Percentiles rank a stretch among this genome's conserved stretches.
Conservation (phyloP, 1,140 invertebrate genomes). For the Sesamia nonagrioides region DNA sequence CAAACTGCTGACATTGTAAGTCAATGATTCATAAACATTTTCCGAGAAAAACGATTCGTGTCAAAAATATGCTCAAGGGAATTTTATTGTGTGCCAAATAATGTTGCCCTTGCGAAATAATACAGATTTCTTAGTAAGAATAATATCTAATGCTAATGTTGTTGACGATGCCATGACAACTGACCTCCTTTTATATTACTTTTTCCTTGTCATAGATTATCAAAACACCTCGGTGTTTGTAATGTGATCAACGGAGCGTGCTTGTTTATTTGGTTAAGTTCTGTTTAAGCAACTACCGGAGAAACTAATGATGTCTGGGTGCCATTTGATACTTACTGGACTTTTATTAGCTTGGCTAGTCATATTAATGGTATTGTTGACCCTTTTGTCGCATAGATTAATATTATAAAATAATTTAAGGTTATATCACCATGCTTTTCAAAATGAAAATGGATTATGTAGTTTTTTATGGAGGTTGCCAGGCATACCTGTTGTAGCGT, state of each 20-base stretch:
- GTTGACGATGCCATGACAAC: conserved; percentile 11
- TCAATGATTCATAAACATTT: conserved; percentile 34
- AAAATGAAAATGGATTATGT: too few species aligned
- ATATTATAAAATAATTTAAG: background rate
- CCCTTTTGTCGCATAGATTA: background rate
- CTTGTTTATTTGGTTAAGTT: conserved; percentile 1
- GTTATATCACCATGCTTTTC: background rate
- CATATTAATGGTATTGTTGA: background rate
- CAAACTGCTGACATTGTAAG: conserved; percentile 14
- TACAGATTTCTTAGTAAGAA: conserved; percentile 23
- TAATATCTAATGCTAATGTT: conserved; percentile 35
- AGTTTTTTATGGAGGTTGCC: too few species aligned
- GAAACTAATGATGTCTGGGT: conserved; percentile 15
- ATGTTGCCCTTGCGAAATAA: conserved; percentile 40
- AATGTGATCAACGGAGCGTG: conserved; percentile 16
- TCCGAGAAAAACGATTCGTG: conserved; percentile 21
- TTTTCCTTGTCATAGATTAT: conserved; percentile 50
- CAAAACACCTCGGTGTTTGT: conserved; percentile 48
- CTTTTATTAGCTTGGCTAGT: background rate
- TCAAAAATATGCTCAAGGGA: conserved; percentile 21
- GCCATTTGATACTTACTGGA: conserved; percentile 9
- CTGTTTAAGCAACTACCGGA: background rate
- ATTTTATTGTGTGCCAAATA: conserved; percentile 30
- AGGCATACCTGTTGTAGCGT: too few species aligned
- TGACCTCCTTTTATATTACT: conserved; percentile 31